Evolutionary conservation across 2,888 invertebrate genomes (phyloP).

Genomic region (Gisinianus flammeolus): DNA sequence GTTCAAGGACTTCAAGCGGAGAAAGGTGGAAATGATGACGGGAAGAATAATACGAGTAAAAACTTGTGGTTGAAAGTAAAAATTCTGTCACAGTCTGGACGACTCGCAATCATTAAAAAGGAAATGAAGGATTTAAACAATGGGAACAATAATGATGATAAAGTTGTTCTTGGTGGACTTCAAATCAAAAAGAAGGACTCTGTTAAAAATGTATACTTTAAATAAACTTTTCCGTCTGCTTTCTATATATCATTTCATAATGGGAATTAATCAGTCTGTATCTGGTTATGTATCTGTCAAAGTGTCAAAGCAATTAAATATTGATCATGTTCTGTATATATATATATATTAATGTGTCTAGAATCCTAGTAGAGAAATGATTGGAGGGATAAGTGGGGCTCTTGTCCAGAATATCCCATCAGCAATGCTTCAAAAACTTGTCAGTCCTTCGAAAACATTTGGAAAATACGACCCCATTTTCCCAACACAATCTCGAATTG

Average conservation of each 20-base stretch:
- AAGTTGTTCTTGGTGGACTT: constrained; percentile 19
- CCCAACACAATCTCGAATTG: constrained; percentile 20
- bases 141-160: no score
- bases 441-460: background rate
- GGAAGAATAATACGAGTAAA: no score
- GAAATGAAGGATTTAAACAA: no score
- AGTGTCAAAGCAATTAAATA: no score
- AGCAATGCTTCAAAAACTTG: background rate
- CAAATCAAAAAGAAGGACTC: constrained; percentile 1
- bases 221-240: background rate
- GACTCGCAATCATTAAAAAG: no score
- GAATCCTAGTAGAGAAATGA: background rate
- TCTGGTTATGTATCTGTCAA: no score
- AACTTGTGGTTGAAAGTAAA: no score
- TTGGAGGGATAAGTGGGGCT: constrained; percentile 17
- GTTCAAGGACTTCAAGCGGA: no score
- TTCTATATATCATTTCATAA: background rate
- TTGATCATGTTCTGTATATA: no score
- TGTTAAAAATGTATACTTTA: constrained; percentile 10
- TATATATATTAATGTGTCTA: background rate
- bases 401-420: background rate
- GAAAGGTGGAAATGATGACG: no score
- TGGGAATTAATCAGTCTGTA: no score
- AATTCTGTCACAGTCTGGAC: no score
- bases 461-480: constrained; percentile 9